Evolutionary conservation across 2,113 vertebrate genomes (phyloP).

Genomic region (Zosterops pallidus): DNA sequence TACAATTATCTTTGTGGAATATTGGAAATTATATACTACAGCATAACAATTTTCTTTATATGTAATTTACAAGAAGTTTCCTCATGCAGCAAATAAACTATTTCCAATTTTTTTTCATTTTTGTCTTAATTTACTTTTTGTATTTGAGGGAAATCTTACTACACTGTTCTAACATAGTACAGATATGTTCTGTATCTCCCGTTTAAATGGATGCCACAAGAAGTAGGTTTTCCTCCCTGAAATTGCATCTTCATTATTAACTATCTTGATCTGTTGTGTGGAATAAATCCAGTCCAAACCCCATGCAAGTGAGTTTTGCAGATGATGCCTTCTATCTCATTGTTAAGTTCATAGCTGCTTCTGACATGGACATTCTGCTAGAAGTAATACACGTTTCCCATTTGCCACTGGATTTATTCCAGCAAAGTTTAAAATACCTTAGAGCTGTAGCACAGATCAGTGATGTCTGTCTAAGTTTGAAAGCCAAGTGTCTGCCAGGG

Average conservation of each 20-base stretch:
- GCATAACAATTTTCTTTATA: conserved; percentile 74
- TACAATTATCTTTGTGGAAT: conserved; percentile 78
- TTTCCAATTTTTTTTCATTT: conserved; percentile 42
- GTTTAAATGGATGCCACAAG: background rate
- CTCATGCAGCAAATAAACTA: conserved; percentile 77
- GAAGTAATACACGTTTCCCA: background rate
- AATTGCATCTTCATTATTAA: background rate
- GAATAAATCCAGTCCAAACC: background rate
- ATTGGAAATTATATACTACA: conserved; percentile 75
- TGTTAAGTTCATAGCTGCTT: background rate
- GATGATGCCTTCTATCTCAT: background rate
- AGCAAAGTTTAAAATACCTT: background rate
- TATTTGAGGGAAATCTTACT: background rate
- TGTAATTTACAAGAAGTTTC: conserved; percentile 76
- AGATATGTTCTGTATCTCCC: background rate
- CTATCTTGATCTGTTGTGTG: background rate
- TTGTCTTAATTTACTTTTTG: background rate
- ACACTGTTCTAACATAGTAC: accelerated
- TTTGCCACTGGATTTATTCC: background rate
- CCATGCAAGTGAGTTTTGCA: background rate
- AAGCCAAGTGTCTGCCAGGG: background rate
- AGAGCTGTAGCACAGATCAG: background rate
- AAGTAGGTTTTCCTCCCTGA: background rate
- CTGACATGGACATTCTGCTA: background rate
- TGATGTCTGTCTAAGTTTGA: background rate